Base-by-base conservation (phyloP, 2,113 vertebrate species). In the Ictidomys tridecemlineatus region DNA sequence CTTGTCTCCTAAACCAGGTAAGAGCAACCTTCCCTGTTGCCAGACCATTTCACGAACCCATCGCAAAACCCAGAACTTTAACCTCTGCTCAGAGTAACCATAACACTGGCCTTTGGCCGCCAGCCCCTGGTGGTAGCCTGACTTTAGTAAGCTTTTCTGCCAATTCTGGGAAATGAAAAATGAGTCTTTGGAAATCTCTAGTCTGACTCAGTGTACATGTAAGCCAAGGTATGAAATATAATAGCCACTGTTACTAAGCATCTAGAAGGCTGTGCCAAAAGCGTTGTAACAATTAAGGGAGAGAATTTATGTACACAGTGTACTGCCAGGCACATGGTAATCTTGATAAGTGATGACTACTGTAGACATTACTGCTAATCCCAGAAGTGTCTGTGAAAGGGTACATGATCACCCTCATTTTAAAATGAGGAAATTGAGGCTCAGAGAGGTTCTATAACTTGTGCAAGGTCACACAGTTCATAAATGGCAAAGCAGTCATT, bases 171-270 rank as follows among this genome's bases (percentile, higher is more conserved):
- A 91, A 92, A 88, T 94, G 63, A 92, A 95, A 83, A 91, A 80
- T 0, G 26, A 86, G 61, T 32, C 61, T 84, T 93, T 92, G 79
- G 95, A 82, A 89, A 42, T 92, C 34, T 90, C 79, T n/a, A 77
- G 5, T 67, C 79, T 95, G 74, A 97, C 70, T 97, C 83, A 89
- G 24, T 86, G 18, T 89, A 10, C 22, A 32, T 80, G 80, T 61
- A 82, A 77, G 63, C 83, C 86, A 93, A 85, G 39, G 30, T 72
- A 93, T 80, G 67, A 96, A 96, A 91, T 37, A 89, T 39, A 79
- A 95, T 67, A 97, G 65, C 42, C 70, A 91, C 89, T 61, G 34
- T 87, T 92, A 69, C 65, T 70, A 61, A 94, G 83, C 51, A 79
- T 76, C 86, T 82, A 79, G 13, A 30, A 67, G 53, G 39, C 20